Percentiles rank a stretch among this genome's conserved stretches.
These are phyloP conservation scores for Lobophora halterata DNA, from an alignment of 2,888 invertebrate genomes.

Conservation along the genomic window DNA sequence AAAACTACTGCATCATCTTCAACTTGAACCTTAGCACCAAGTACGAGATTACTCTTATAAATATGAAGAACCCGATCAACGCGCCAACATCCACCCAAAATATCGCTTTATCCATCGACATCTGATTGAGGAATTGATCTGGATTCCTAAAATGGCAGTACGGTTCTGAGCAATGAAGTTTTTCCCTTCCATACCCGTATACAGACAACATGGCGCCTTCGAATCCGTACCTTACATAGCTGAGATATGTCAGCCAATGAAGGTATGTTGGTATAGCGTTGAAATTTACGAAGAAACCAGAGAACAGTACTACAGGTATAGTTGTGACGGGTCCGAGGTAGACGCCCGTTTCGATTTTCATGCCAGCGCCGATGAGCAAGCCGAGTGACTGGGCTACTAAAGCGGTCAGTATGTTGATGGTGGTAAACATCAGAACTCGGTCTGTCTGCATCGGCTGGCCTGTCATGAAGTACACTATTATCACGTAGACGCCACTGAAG, in stretches of 20 bases:
- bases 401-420: constrained; percentile 88
- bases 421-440: constrained; percentile 90
- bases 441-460: constrained; percentile 94
- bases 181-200: constrained; percentile 92
- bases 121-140: constrained; percentile 90
- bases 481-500: constrained; percentile 91
- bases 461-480: constrained; percentile 97
- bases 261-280: constrained; percentile 94
- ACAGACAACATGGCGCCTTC: constrained; percentile 95
- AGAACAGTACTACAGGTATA: constrained; percentile 95
- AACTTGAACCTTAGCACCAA: constrained; percentile 91
- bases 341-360: constrained; percentile 90
- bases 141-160: constrained; percentile 93
- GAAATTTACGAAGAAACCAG: constrained; percentile 96
- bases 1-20: constrained; percentile 74
- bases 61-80: constrained; percentile 89
- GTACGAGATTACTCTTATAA: constrained; percentile 89
- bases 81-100: constrained; percentile 93
- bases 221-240: constrained; percentile 93
- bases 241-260: constrained; percentile 93
- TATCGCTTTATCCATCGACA: constrained; percentile 89
- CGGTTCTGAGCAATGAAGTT: constrained; percentile 89
- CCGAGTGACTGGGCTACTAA: constrained; percentile 96
- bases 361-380: constrained; percentile 94
- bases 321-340: constrained; percentile 93